These are phyloP conservation scores for Suillia variegata DNA, from an alignment of 2,888 invertebrate species.

Conservation along the genomic window DNA sequence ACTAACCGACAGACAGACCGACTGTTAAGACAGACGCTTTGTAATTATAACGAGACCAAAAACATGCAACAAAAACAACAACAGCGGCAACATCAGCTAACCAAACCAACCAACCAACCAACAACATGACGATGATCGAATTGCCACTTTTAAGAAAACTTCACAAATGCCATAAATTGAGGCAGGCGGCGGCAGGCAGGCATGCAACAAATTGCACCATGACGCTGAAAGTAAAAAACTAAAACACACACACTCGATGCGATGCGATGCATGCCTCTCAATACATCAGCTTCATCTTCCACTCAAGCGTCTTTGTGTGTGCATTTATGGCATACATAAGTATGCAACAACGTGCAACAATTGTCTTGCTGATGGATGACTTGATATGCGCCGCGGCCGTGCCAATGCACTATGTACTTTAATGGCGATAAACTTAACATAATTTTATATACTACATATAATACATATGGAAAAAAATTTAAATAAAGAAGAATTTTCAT, in stretches of 20 bases:
- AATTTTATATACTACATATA: too few species aligned
- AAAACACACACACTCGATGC: background rate
- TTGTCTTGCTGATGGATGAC: conserved; percentile 48
- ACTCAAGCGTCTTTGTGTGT: too few species aligned
- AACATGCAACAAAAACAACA: background rate
- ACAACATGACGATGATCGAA: background rate
- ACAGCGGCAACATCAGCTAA: background rate
- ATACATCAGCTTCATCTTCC: background rate
- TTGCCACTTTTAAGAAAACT: background rate
- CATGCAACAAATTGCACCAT: conserved; percentile 11
- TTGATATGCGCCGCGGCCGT: conserved; percentile 10
- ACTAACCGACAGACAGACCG: too few species aligned
- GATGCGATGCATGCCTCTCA: too few species aligned
- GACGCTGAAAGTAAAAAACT: conserved; percentile 1
- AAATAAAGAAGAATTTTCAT: too few species aligned
- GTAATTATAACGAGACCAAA: background rate
- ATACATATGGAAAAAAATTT: too few species aligned
- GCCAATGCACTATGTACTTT: too few species aligned
- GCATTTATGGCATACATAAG: background rate
- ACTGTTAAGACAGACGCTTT: too few species aligned
- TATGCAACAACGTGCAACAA: conserved; percentile 38
- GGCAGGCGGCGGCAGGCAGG: background rate
- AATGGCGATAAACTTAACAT: too few species aligned
- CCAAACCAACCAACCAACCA: too few species aligned
- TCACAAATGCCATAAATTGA: background rate